Conservation (phyloP, 2,888 invertebrate genomes). For the Margaritifera margaritifera region DNA sequence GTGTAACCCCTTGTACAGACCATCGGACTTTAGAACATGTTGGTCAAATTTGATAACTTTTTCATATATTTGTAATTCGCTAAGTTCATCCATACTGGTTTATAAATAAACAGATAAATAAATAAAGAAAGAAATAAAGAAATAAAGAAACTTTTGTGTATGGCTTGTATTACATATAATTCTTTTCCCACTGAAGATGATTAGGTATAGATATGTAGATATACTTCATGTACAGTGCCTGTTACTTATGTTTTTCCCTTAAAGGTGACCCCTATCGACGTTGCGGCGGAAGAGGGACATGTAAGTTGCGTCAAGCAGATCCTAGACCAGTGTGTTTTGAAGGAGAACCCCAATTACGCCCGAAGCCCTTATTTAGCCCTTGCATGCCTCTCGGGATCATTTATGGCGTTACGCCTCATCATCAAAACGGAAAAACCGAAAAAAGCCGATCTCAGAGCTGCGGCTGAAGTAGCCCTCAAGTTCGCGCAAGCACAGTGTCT, state of each 20-base stretch:
- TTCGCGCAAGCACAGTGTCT: conserved; percentile 54
- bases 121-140: no score
- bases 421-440: conserved; percentile 43
- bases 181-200: no score
- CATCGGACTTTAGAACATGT: no score
- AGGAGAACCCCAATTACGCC: conserved; percentile 42
- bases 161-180: no score
- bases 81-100: no score
- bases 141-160: no score
- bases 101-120: no score
- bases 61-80: no score
- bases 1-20: no score
- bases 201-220: no score
- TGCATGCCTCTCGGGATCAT: conserved; percentile 54
- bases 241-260: background rate
- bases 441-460: conserved; percentile 47
- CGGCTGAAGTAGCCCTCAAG: conserved; percentile 49
- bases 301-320: conserved; percentile 55
- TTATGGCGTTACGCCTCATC: conserved; percentile 45
- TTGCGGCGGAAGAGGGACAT: conserved; percentile 54
- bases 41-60: no score
- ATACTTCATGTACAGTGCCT: no score
- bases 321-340: conserved; percentile 46
- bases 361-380: conserved; percentile 50
- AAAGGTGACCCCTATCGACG: conserved; percentile 55